A percentile compares a stretch with the other conserved stretches of the same genome.
phyloP scores from a whole-genome alignment of 1,140 invertebrate genomes.

The Pseudomyrmex pallidus region DNA sequence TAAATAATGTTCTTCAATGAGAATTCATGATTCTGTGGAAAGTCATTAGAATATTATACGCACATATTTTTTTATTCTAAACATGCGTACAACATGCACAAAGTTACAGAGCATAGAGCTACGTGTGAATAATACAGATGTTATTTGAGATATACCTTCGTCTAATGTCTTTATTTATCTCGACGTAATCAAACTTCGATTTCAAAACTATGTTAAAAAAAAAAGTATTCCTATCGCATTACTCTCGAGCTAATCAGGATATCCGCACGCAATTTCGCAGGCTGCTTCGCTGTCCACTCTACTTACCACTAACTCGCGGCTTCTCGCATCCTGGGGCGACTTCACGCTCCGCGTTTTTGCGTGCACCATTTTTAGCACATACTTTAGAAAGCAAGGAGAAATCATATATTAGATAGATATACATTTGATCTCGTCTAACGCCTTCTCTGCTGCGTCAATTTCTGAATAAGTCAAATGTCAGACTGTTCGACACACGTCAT shows the following conservation, averaged over 20 bases:
- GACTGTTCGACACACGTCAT: too few relatives aligned
- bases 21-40: conserved; percentile 16
- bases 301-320: conserved; percentile 41
- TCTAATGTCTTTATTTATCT: neutral
- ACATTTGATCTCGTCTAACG: conserved; percentile 4
- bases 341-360: conserved; percentile 52
- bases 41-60: conserved; percentile 13
- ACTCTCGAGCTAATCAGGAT: conserved; percentile 8
- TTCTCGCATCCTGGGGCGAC: conserved; percentile 44
- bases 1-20: conserved; percentile 23
- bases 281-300: conserved; percentile 43
- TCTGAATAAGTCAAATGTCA: too few relatives aligned
- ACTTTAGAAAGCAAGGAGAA: conserved; percentile 60
- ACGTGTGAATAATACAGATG: neutral
- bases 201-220: neutral
- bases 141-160: neutral
- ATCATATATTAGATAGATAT: conserved; percentile 21
- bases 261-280: conserved; percentile 40
- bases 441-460: too few relatives aligned
- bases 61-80: too few relatives aligned
- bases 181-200: neutral
- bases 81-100: too few relatives aligned
- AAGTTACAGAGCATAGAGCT: neutral
- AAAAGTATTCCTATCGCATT: neutral
- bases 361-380: conserved; percentile 36